Evolutionary conservation across 2,113 vertebrate genomes (phyloP), one percentile per base, ranked within the genome.

Genomic region (Dunckerocampus dactyliophorus): DNA sequence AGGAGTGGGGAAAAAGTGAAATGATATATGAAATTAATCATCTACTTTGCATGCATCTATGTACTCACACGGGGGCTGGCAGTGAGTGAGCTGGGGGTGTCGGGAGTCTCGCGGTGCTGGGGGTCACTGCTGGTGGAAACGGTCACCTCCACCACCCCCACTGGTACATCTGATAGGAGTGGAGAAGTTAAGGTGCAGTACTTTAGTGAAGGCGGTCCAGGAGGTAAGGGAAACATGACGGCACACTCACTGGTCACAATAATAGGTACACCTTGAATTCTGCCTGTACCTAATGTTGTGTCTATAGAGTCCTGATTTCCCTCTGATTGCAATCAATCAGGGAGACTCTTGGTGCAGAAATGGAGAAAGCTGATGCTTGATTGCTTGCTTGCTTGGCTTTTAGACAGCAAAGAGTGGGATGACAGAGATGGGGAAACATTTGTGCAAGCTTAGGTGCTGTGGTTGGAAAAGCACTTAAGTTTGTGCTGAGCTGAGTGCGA

Each of bases 101-200:
- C 92, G 84, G 93, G 94, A 79, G 91, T 93, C 89, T 93, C 92
- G 84, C 92, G 93, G 80, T 92, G 39, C 13, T 14, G 91, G 62
- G 92, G 92, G 64, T 95, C 93, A 75, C 92, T 94, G 83, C 93
- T 94, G 0, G 93, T 94, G 0, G 93, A 92, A n/a, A 93, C 93
- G 67, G 90, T 92, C 74, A 93, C 92, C 76, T 94, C 93, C 77
- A 88, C 90, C 0, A 88, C 90, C 0, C 92, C 93, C 81, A 92
- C 92, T 0, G 89, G 92, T 85, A 92, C 90, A 82, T 93, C 95
- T 97, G 86, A 85, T 68, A 58, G 82, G 72, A 39, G 53, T 13
- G 74, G 65, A 81, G 52, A 85, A 49, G 75, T 81, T 57, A 43
- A 12, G 13, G 80, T 62, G 67, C 49, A 54, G 46, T 45, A 54